Conservation (phyloP, 2,888 invertebrate species). For the Macaria notata region DNA sequence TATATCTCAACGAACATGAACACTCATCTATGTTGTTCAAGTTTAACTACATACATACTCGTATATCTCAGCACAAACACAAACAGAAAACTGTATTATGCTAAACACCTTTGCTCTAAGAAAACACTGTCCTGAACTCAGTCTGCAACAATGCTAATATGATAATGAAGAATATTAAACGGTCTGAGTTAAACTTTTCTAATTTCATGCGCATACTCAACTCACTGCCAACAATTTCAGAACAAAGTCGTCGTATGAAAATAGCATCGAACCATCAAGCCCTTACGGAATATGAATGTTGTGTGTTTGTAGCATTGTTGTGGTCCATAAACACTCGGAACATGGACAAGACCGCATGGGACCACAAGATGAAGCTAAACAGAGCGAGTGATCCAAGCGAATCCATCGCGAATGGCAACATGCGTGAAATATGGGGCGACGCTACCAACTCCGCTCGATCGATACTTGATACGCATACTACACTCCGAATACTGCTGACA, state of each 20-base stretch:
- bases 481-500: conserved; percentile 66
- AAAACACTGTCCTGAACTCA: conserved; percentile 1
- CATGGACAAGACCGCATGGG: conserved; percentile 35
- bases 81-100: conserved; percentile 5
- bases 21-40: too few relatives aligned
- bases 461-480: conserved; percentile 75
- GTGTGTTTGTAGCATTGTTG: conserved; percentile 42
- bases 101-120: background rate
- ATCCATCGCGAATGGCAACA: conserved; percentile 58
- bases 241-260: conserved; percentile 39
- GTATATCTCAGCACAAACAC: background rate
- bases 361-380: conserved; percentile 40
- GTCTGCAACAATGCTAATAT: conserved; percentile 7
- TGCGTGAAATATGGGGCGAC: conserved; percentile 73
- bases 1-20: too few relatives aligned
- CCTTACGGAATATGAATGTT: background rate
- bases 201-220: conserved; percentile 22
- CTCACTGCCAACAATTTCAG: conserved; percentile 29
- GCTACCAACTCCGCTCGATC: conserved; percentile 70
- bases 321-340: conserved; percentile 45
- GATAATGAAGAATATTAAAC: conserved; percentile 6
- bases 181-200: conserved; percentile 7
- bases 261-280: conserved; percentile 39
- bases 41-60: background rate
- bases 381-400: conserved; percentile 41